Percentiles rank a stretch among this genome's conserved stretches.
Evolutionary conservation across 2,797 vertebrate genomes (phyloP).

Genomic region (Leucoraja ocellata): DNA sequence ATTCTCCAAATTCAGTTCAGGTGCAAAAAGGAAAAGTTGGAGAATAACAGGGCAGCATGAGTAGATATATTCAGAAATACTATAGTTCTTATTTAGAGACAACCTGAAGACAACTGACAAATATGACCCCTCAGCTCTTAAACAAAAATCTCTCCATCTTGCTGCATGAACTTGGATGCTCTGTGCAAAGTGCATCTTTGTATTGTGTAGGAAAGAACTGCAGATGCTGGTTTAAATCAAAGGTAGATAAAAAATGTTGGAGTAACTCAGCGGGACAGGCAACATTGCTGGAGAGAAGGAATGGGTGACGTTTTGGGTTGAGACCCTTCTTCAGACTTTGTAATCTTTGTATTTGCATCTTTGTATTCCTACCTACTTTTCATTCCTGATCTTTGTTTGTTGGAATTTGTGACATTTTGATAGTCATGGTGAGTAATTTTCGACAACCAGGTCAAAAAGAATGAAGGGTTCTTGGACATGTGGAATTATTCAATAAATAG

Average conservation of each 20-base stretch:
- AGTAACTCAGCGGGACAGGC: too few relatives aligned
- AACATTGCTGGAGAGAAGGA: too few relatives aligned
- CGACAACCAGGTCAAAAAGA: not conserved
- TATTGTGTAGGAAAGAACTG: not conserved
- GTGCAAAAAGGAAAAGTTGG: not conserved
- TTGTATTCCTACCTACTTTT: not conserved
- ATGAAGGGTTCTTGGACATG: not conserved
- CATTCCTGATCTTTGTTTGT: not conserved
- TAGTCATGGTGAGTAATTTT: not conserved
- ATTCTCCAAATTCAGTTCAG: not conserved
- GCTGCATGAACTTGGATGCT: not conserved
- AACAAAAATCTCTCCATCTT: not conserved
- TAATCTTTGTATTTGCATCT: too few relatives aligned
- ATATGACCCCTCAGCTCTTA: not conserved
- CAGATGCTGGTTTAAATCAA: too few relatives aligned
- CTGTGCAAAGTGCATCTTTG: not conserved
- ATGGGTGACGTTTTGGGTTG: too few relatives aligned
- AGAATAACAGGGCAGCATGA: not conserved
- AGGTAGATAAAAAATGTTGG: too few relatives aligned
- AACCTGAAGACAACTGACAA: not conserved
- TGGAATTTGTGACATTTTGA: not conserved
- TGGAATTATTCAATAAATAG: not conserved
- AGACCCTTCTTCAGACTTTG: too few relatives aligned
- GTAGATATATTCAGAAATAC: not conserved
- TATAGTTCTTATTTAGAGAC: not conserved